Evolutionary conservation across 2,113 vertebrate species (phyloP).

Genomic region (Psittacula cyanocephala): DNA sequence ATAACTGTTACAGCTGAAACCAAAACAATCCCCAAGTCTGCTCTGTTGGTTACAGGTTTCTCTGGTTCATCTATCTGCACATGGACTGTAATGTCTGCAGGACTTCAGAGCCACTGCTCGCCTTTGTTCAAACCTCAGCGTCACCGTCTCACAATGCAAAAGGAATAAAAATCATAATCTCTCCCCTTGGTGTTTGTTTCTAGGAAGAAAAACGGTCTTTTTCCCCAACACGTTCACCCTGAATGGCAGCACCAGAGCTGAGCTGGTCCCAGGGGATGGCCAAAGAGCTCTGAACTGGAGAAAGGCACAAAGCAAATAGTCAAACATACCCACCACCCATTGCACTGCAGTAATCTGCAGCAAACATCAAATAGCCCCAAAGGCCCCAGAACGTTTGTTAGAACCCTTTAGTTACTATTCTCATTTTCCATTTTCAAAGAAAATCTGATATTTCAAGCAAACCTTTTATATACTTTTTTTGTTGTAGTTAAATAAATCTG

Average conservation of each 20-base stretch:
- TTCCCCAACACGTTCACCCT: neutral
- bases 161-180: neutral
- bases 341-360: neutral
- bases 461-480: neutral
- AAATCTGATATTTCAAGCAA: neutral
- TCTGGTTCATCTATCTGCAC: neutral
- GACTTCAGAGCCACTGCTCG: neutral
- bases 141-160: neutral
- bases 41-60: neutral
- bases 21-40: neutral
- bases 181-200: neutral
- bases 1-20: neutral
- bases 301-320: neutral
- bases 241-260: neutral
- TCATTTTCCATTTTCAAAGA: neutral
- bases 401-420: neutral
- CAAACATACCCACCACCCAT: neutral
- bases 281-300: accelerated
- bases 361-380: neutral
- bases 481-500: neutral
- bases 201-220: neutral
- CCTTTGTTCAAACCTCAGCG: neutral
- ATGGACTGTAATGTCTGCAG: neutral
- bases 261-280: neutral
- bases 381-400: neutral